Evolutionary conservation across 2,113 vertebrate genomes (phyloP), one percentile per base, ranked within the genome.

Genomic region (Brienomyrus brachyistius): DNA sequence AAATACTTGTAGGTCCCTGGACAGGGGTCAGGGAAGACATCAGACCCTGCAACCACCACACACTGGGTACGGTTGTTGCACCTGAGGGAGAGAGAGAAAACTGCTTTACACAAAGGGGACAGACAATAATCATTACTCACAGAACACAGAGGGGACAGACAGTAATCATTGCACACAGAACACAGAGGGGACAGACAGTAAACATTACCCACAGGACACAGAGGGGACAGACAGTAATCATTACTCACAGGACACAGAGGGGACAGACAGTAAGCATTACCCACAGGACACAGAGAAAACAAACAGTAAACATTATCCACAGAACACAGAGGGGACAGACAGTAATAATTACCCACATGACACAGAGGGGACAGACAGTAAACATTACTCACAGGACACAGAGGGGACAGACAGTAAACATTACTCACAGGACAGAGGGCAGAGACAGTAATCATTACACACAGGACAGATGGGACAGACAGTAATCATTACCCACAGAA

Each of bases 51-150:
- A 0, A 98, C 97, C 94, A 98, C 97, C 92, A 98, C 97, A 91
- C 97, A 98, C 93, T 98, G 97, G 15, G 97, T 98, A 88, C 97
- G 96, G 93, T 98, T 98, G 92, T 98, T 98, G 94, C 97, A 98
- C 95, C 97, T 98, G 94, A 1, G 13, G 15, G 56, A 90, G 87
- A 85, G 40, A 52, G 11, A 88, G 54, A 91, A 31, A 27, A 87
- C 10, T 2, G 85, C 27, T 52, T 86, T 54, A 87, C 27, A 51
- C n/a, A 21, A 5, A 23, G n/a, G n/a, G 21, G n/a, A 6, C 6
- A 27, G 62, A 21, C 2, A 23, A 27, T 74, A 74, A n/a, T 10
- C 23, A 11, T 74, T 74, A 74, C 27, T 4, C 66, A 31, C 23
- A 23, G n/a, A 3, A 3, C 66, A 74, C 66, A 74, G 6, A 21